A percentile compares a stretch with the other conserved stretches of the same genome.
These are phyloP conservation scores for Apteryx owenii DNA, from an alignment of 2,113 vertebrate species.

Conservation along the genomic window DNA sequence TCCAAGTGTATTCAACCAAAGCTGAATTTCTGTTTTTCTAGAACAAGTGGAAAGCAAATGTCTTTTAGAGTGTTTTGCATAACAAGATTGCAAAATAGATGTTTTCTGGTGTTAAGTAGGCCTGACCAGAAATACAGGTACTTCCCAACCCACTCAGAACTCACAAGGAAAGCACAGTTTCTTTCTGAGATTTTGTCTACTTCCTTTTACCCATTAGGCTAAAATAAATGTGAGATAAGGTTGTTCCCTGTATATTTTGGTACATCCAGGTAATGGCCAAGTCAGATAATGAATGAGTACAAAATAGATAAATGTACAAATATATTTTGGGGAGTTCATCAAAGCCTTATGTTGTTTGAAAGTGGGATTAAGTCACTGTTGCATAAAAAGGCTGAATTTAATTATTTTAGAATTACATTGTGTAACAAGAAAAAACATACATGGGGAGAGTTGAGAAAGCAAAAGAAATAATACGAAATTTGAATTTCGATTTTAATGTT, in stretches of 20 bases:
- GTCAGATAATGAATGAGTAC: background rate
- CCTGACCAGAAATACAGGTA: background rate
- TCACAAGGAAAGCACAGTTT: background rate
- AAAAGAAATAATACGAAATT: background rate
- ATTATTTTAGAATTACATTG: background rate
- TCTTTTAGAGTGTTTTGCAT: background rate
- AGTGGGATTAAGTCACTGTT: background rate
- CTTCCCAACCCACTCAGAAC: background rate
- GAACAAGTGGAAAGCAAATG: background rate
- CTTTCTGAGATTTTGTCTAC: background rate
- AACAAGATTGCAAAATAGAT: background rate
- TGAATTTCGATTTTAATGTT: background rate
- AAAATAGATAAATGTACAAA: background rate
- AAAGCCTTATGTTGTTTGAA: background rate
- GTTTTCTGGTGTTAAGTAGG: fast-evolving
- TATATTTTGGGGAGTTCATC: background rate
- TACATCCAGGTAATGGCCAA: background rate
- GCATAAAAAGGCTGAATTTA: background rate
- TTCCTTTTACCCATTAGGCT: background rate
- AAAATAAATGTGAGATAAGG: background rate
- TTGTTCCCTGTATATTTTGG: background rate
- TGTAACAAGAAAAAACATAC: background rate
- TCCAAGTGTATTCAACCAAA: background rate
- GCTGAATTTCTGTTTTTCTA: background rate
- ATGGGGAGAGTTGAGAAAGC: background rate